Evolutionary conservation across 2,888 invertebrate species (phyloP), one percentile per base, ranked within the genome.

Genomic region (Callyntrura sp.): DNA sequence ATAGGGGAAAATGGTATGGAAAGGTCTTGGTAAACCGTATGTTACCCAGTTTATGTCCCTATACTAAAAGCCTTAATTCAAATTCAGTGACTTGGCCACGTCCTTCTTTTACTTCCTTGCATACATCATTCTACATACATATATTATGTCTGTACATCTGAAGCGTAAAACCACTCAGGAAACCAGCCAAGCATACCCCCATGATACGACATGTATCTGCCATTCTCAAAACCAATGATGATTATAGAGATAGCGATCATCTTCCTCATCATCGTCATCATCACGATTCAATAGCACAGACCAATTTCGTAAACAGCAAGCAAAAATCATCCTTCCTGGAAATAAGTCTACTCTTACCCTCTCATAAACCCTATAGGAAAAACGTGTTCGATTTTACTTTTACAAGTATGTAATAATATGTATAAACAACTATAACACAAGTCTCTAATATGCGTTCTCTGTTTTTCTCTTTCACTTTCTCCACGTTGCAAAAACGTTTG

Each of bases 291-390:
- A 48, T 48, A 73, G 8, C 73, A 45, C 43, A 43, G 43, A 68
- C 28, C 28, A 73, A 73, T 73, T 48, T 73, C 28, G 73, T 48
- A 73, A 73, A 73, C 45, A 73, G 23, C 45, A 5, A 73, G 23
- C 48, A 45, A 23, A 20, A 73, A n/a, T 81, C 57, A n/a, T n/a
- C n/a, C 28, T 28, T 35, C 12, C 25, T 12, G 17, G n/a, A n/a
- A n/a, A n/a, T n/a, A n/a, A n/a, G n/a, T n/a, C n/a, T n/a, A n/a
- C 62, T 62, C 25, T 5, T 60, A 17, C 20, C 5, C 6, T 11
- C 17, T 8, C 62, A 62, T 6, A 60, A n/a, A n/a, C n/a, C n/a
- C n/a, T n/a, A n/a, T n/a, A n/a, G n/a, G n/a, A n/a, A n/a, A n/a
- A n/a, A n/a, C n/a, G 55, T 23, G 28, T 65, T 28, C 17, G 12